These are phyloP conservation scores for Cephus sareptanus DNA, from an alignment of 2,888 invertebrate genomes.

Conservation along the genomic window DNA sequence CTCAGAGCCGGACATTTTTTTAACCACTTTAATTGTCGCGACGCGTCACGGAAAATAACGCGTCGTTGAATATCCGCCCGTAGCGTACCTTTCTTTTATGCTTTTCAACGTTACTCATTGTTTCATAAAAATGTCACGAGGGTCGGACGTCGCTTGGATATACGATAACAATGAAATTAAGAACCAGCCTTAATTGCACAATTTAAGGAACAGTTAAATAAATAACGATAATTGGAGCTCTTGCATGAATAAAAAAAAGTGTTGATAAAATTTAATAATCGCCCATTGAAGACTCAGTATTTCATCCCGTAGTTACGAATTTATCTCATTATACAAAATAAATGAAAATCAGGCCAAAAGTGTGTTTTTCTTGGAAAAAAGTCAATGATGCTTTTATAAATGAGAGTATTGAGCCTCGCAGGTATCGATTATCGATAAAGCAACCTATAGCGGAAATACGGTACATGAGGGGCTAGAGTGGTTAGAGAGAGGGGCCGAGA, in stretches of 20 bases:
- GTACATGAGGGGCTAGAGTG: not conserved
- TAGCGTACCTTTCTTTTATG: not conserved
- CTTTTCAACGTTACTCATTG: not conserved
- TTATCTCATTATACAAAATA: not conserved
- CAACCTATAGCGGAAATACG: not conserved
- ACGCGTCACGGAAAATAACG: not conserved
- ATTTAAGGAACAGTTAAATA: too few species aligned
- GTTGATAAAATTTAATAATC: not conserved
- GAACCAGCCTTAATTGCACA: not conserved
- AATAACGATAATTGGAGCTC: not conserved
- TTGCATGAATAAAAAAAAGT: not conserved
- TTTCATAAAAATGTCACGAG: not conserved
- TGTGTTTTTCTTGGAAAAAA: not conserved
- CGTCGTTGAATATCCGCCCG: not conserved
- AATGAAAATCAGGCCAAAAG: not conserved
- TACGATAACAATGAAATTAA: not conserved
- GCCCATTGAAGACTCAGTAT: not conserved
- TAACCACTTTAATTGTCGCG: not conserved
- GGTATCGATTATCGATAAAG: not conserved
- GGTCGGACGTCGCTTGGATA: not conserved
- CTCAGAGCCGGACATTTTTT: not conserved
- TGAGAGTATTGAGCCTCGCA: not conserved
- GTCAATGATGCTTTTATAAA: not conserved
- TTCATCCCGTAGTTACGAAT: not conserved
- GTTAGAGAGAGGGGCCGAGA: not conserved